Evolutionary conservation across 2,888 invertebrate genomes (phyloP), one percentile per base, ranked within the genome.

Genomic region (Pammene fasciana): DNA sequence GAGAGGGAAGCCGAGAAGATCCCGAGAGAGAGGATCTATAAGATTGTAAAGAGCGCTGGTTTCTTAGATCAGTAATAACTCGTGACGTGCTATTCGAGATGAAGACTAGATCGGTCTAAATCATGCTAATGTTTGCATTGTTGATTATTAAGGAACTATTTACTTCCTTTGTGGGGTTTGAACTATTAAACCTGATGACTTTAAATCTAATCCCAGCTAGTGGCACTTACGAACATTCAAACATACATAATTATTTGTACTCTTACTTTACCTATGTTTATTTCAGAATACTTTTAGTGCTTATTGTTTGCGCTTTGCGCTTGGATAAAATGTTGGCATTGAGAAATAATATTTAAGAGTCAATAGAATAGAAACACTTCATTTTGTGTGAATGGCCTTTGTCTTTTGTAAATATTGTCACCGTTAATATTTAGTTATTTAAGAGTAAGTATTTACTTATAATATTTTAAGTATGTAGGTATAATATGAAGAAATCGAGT

Each of bases 1-100:
- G 94, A 97, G 79, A 93, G 97, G 11, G 97, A 97, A 80, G 95
- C 97, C 0, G 96, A 97, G 77, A 96, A 96, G 84, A 97, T 97
- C 72, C 95, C 97, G 0, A 93, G 97, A 2, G 94, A 95, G 72
- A 95, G 95, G 80, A 96, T 97, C 70, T 96, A 94, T 77, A 94
- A 95, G 78, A 94, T 97, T 71, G 94, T 97, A 61, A 95, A 95
- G 81, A 94, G 94, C 81, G 96, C 96, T 13, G 96, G 96, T 8
- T 94, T 95, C 75, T 86, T 93, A 75, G 92, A 92, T 70, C 79
- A 81, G 14, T 82, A 89, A 77, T 87, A 78, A 78, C 38, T 62
- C 11, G 7, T n/a, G 34, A 3, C 6, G 41, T 11, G 7, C 13
- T 52, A 18, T 52, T 52, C 18, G 52, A 5, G 6, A 26, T 26